Evolutionary conservation across 1,140 invertebrate genomes (phyloP), one percentile per base, ranked within the genome.

Genomic region (Drosophila equinoxialis): DNA sequence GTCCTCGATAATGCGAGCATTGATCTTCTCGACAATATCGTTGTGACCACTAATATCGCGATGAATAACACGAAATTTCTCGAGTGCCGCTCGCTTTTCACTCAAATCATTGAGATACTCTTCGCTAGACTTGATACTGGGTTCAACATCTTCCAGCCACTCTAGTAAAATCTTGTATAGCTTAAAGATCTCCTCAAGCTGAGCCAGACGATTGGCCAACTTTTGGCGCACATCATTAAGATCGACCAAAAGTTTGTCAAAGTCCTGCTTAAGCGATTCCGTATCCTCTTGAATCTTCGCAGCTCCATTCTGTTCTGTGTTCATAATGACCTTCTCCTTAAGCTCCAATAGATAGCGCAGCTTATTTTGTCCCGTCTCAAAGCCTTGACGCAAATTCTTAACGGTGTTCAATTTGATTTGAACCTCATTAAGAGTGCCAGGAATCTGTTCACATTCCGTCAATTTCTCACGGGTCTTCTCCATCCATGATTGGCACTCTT

Each of bases 291-390:
- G 95, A 61, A 98, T 97, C 90, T 97, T 97, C 0, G 94, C 94
- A 1, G 96, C 96, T 1, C 97, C 97, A 71, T 94, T 94, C 73
- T 96, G 95, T 92, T 98, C 97, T 0, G 97, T 98, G 84, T 98
- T 98, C 93, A 98, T 95, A 4, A 98, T 97, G 0, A 98, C 97
- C 85, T 96, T 96, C 92, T 98, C 97, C 92, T 98, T 98, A 0
- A 98, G 92, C 82, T 98, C 97, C n/a, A 97, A 91, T 41, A 96
- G 95, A 90, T 98, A 98, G 13, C 96, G 94, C 6, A 98, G 90
- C 91, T 98, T 98, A 81, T 98, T 98, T 85, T 98, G 97, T 0
- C 97, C 97, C 83, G 98, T 97, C 90, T 98, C 97, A 17, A 98
- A 93, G 2, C 96, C 96, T 83, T 97, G 96, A 13, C 96, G 94